A percentile compares a stretch with the other conserved stretches of the same genome.
Evolutionary conservation across 2,797 vertebrate species (phyloP).

Genomic region (Synaphobranchus kaupii): DNA sequence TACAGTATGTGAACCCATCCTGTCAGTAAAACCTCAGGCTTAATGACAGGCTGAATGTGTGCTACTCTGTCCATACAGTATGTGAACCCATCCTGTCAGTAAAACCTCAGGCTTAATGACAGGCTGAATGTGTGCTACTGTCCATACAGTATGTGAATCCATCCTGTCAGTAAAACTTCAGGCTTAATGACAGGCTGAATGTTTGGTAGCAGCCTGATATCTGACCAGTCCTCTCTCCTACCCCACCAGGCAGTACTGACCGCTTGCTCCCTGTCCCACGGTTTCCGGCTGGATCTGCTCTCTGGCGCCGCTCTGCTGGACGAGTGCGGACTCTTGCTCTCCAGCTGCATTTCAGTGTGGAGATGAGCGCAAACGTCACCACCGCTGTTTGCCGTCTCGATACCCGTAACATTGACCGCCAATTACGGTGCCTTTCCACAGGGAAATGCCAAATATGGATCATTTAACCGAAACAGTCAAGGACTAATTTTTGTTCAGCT

Average conservation of each 20-base stretch:
- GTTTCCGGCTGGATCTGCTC: constrained; percentile 44
- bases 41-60: not conserved
- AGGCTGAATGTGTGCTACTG: too few relatives aligned
- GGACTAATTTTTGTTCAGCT: not conserved
- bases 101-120: too few relatives aligned
- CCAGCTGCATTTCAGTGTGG: constrained; percentile 60
- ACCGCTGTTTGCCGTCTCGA: not conserved
- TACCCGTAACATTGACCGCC: not conserved
- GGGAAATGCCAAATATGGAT: not conserved
- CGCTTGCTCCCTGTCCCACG: constrained; percentile 46
- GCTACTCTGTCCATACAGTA: too few relatives aligned
- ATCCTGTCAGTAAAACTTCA: not conserved
- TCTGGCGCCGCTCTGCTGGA: constrained; percentile 26
- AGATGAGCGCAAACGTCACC: not conserved
- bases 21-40: not conserved
- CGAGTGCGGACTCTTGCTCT: constrained; percentile 47
- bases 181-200: not conserved
- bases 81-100: too few relatives aligned
- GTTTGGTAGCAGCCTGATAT: not conserved
- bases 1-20: too few relatives aligned
- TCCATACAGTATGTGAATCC: too few relatives aligned
- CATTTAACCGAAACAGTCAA: not conserved
- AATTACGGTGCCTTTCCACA: not conserved
- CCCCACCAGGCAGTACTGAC: constrained; percentile 55
- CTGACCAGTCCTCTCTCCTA: not conserved